Evolutionary conservation across 2,113 vertebrate genomes (phyloP).

Genomic region (zebrafish (Danio rerio)): GRCz12tu NC_133181.1:52680501-52681000

Average conservation of each 20-base stretch:
- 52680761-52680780: slow-evolving; percentile 14
- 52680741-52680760: slow-evolving; percentile 10
- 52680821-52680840: neutral
- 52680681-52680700: slow-evolving; percentile 1
- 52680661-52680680: slow-evolving; percentile 32
- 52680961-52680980: too few species aligned
- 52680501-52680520: slow-evolving; percentile 56
- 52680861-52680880: neutral
- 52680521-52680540: slow-evolving; percentile 54
- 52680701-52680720: slow-evolving; percentile 4
- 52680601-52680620: slow-evolving; percentile 10
- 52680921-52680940: neutral
- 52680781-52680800: slow-evolving; percentile 10
- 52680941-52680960: too few species aligned
- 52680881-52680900: neutral
- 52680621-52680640: neutral
- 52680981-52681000: too few species aligned
- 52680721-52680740: slow-evolving; percentile 40
- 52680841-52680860: slow-evolving; percentile 12
- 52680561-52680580: slow-evolving; percentile 48
- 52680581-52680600: slow-evolving; percentile 47
- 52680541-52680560: slow-evolving; percentile 58
- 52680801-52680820: neutral
- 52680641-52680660: slow-evolving; percentile 36
- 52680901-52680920: neutral